Percentiles rank a stretch among this genome's conserved stretches.
These are phyloP conservation scores for Lycia hirtaria DNA, from an alignment of 2,888 invertebrate species.

Conservation along the genomic window DNA sequence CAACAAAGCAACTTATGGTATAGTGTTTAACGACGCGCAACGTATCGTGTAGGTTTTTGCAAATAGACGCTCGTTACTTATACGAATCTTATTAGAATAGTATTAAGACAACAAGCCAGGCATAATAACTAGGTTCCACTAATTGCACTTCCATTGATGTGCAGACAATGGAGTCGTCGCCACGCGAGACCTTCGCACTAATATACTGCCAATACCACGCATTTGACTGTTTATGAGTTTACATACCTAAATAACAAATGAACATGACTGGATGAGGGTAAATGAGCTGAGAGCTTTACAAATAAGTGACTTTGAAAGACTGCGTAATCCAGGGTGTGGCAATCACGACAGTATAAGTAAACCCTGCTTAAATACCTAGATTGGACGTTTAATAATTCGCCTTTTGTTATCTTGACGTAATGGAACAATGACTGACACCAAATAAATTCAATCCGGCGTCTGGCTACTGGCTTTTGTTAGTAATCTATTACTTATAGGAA, in stretches of 20 bases:
- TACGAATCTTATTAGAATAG: conserved; percentile 52
- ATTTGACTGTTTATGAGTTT: conserved; percentile 65
- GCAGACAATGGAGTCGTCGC: conserved; percentile 60
- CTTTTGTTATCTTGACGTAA: conserved; percentile 60
- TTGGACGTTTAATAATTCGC: conserved; percentile 62
- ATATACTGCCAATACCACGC: conserved; percentile 58
- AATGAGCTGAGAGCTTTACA: conserved; percentile 57
- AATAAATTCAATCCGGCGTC: conserved; percentile 47
- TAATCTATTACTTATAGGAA: conserved; percentile 26
- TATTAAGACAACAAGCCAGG: conserved; percentile 48
- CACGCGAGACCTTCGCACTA: conserved; percentile 64
- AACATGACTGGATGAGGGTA: conserved; percentile 58
- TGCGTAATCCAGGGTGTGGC: conserved; percentile 71
- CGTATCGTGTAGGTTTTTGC: conserved; percentile 27
- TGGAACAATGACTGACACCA: conserved; percentile 51
- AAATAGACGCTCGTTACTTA: conserved; percentile 33
- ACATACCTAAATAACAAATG: conserved; percentile 75
- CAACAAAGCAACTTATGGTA: too few relatives aligned
- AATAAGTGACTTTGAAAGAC: conserved; percentile 66
- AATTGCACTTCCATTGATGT: conserved; percentile 61
- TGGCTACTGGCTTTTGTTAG: conserved; percentile 45
- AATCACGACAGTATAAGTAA: conserved; percentile 66
- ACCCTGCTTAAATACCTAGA: conserved; percentile 49
- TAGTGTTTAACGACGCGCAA: neutral
- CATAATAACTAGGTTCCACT: conserved; percentile 57